Evolutionary conservation across 2,888 invertebrate species (phyloP).

Genomic region (Acanthosepion pharaonis): DNA sequence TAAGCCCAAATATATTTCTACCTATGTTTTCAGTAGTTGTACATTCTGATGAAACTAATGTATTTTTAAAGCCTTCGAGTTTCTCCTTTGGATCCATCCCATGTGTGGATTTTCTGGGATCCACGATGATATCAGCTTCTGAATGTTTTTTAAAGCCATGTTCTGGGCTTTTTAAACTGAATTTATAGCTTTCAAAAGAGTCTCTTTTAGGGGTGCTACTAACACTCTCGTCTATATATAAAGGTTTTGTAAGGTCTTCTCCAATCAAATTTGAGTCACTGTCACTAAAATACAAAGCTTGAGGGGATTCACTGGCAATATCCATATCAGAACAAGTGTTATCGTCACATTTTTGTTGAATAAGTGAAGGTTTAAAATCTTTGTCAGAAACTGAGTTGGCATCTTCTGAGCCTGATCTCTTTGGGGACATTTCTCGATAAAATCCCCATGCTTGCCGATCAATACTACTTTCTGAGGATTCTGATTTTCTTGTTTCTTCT

Average conservation of each 20-base stretch:
- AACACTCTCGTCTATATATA: constrained; percentile 1
- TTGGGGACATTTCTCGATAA: constrained; percentile 33
- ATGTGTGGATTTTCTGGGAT: background rate
- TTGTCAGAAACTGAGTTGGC: background rate
- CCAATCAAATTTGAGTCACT: constrained; percentile 3
- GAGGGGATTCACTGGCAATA: background rate
- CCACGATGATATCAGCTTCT: background rate
- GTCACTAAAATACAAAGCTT: background rate
- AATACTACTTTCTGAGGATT: background rate
- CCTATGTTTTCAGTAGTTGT: background rate
- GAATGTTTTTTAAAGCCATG: background rate
- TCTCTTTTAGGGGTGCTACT: background rate
- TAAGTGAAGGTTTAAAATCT: background rate
- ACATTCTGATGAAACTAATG: background rate
- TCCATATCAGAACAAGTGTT: background rate
- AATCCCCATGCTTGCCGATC: constrained; percentile 24
- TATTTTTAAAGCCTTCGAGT: background rate
- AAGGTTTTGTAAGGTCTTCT: background rate
- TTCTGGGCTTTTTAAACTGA: background rate
- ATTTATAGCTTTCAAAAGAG: background rate
- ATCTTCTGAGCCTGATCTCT: background rate
- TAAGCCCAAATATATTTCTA: background rate
- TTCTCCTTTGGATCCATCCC: background rate
- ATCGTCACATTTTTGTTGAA: constrained; percentile 2
- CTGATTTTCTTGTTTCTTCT: background rate